Conservation (phyloP, 2,797 vertebrate genomes). For the Eidolon dupreanum region DNA sequence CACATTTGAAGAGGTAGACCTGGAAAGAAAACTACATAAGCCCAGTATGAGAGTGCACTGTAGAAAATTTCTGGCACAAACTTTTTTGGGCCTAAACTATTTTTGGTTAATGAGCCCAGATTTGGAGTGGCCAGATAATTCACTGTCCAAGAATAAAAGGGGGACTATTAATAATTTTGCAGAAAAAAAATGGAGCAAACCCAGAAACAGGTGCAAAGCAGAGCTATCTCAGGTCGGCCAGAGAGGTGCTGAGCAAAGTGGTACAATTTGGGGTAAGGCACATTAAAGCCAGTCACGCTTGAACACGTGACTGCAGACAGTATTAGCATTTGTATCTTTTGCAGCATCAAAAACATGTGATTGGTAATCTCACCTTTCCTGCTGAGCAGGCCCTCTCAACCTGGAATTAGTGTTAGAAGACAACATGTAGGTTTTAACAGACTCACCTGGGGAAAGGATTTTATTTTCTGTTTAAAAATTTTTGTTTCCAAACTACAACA, state of each 20-base stretch:
- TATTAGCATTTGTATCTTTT: not conserved
- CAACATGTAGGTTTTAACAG: not conserved
- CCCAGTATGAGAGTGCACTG: not conserved
- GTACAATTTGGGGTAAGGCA: not conserved
- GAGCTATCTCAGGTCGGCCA: not conserved
- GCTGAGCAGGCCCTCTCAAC: not conserved
- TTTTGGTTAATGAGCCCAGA: not conserved
- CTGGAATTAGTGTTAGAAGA: not conserved
- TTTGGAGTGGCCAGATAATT: not conserved
- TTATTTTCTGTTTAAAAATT: not conserved
- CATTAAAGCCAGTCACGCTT: not conserved
- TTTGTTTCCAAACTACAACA: not conserved
- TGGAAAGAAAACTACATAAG: not conserved
- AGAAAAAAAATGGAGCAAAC: not conserved
- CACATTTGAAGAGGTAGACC: not conserved
- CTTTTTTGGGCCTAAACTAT: not conserved
- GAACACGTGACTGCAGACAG: not conserved
- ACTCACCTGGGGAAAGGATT: not conserved
- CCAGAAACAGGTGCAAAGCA: not conserved
- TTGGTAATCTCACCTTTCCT: not conserved
- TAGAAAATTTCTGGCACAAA: not conserved
- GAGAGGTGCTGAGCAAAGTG: not conserved
- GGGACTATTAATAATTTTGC: not conserved
- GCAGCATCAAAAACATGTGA: not conserved
- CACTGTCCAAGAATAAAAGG: not conserved